phyloP scores from a whole-genome alignment of 2,888 invertebrate species.

The Cancer borealis region DNA sequence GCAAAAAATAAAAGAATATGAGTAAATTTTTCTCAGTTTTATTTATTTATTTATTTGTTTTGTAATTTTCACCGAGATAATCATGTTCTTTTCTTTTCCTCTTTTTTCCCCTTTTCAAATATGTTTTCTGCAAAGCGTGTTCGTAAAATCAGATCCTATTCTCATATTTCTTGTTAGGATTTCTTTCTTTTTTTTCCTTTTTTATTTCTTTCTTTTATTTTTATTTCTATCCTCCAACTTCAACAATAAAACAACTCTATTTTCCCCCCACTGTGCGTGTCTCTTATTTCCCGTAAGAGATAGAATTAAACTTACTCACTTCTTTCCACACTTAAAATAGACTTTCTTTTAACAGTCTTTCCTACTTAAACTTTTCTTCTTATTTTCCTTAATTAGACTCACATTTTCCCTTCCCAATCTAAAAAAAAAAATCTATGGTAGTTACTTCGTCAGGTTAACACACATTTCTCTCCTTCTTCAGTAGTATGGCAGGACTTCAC shows the following conservation, averaged over 20 bases:
- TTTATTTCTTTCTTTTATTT: not conserved
- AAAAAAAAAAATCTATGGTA: too few relatives aligned
- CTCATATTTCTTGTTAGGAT: not conserved
- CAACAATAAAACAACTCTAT: not conserved
- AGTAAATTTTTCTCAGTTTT: too few relatives aligned
- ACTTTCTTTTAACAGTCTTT: not conserved
- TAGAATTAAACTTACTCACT: not conserved
- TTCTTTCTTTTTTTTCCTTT: not conserved
- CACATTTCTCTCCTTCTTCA: constrained; percentile 81
- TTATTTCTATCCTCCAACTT: not conserved
- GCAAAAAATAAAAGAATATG: too few relatives aligned
- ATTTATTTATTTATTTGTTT: too few relatives aligned
- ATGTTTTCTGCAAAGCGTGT: not conserved
- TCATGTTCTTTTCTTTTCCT: not conserved
- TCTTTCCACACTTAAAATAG: not conserved
- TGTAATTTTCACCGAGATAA: too few relatives aligned
- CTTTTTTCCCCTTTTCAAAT: not conserved
- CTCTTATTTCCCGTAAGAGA: not conserved
- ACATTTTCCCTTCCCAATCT: too few relatives aligned
- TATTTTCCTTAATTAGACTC: too few relatives aligned
- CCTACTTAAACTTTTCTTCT: not conserved
- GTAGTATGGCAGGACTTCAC: constrained; percentile 92
- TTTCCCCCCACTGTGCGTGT: not conserved
- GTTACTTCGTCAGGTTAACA: not conserved
- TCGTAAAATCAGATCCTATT: not conserved